These are phyloP conservation scores for Calidris pygmaea DNA, from an alignment of 2,113 vertebrate genomes.

Conservation along the genomic window DNA sequence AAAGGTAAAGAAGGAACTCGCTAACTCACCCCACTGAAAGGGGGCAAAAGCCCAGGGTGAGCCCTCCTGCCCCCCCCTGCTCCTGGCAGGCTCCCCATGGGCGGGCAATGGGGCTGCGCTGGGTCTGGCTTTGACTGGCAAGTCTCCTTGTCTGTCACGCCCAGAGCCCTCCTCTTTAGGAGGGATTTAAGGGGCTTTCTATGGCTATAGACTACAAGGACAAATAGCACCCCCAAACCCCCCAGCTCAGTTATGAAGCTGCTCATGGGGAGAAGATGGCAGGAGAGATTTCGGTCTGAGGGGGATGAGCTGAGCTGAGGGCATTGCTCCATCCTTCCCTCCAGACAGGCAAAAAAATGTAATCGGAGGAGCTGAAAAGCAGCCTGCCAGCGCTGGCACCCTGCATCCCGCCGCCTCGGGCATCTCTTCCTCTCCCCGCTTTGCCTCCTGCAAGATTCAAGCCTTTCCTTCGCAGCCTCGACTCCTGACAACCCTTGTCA, in stretches of 20 bases:
- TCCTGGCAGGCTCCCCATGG: neutral
- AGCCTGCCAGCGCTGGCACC: neutral
- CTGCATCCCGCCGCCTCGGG: neutral
- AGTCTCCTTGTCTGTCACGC: neutral
- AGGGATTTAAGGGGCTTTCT: slow-evolving; percentile 64
- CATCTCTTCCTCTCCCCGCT: neutral
- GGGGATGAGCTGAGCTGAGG: neutral
- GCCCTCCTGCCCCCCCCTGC: neutral
- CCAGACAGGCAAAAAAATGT: neutral
- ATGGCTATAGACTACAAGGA: slow-evolving; percentile 58
- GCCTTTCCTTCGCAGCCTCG: neutral
- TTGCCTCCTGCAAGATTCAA: neutral
- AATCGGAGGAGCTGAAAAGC: neutral
- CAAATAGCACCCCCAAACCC: slow-evolving; percentile 21
- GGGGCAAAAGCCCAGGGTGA: neutral
- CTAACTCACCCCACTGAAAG: neutral
- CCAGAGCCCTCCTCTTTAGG: slow-evolving; percentile 33
- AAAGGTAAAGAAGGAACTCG: neutral
- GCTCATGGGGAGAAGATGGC: neutral
- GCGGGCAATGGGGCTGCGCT: neutral
- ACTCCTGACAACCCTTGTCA: neutral
- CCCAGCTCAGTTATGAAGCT: neutral
- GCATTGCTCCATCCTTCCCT: neutral
- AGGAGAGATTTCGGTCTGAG: neutral
- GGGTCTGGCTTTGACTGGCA: neutral